phyloP scores from a whole-genome alignment of 2,113 vertebrate genomes.

The Malurus cyaneus region DNA sequence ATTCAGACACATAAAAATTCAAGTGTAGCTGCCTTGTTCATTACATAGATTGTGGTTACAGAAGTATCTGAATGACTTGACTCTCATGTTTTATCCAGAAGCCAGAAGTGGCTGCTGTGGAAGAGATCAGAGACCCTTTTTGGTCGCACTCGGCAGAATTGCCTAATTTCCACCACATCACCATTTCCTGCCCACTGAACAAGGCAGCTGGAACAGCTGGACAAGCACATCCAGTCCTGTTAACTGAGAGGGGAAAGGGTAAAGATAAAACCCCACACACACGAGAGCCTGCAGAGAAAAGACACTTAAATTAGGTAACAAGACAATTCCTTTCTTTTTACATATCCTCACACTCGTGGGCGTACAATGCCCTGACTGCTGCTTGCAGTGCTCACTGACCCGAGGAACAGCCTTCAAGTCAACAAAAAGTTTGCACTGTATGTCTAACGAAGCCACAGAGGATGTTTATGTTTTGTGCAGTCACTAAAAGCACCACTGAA shows the following conservation, averaged over 20 bases:
- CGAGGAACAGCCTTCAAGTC: not conserved
- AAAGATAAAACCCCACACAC: not conserved
- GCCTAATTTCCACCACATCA: conserved; percentile 83
- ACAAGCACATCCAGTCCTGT: conserved; percentile 51
- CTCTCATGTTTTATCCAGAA: not conserved
- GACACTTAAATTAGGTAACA: not conserved
- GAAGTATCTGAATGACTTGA: not conserved
- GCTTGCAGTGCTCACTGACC: not conserved
- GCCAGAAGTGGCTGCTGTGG: conserved; percentile 5
- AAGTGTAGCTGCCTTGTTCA: not conserved
- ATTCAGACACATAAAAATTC: not conserved
- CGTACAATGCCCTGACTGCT: not conserved
- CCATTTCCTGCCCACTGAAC: conserved; percentile 81
- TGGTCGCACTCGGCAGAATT: conserved; percentile 64
- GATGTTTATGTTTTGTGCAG: conserved; percentile 5
- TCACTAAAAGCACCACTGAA: not conserved
- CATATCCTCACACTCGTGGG: not conserved
- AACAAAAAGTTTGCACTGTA: not conserved
- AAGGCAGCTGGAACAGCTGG: conserved; percentile 70
- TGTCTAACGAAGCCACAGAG: not conserved
- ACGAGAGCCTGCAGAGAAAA: not conserved
- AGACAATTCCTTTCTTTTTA: not conserved
- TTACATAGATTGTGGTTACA: not conserved
- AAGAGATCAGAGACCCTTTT: conserved; percentile 48
- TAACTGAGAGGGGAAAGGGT: not conserved